Conservation (phyloP, 2,113 vertebrate species). For the Haliaeetus leucogaster region DNA sequence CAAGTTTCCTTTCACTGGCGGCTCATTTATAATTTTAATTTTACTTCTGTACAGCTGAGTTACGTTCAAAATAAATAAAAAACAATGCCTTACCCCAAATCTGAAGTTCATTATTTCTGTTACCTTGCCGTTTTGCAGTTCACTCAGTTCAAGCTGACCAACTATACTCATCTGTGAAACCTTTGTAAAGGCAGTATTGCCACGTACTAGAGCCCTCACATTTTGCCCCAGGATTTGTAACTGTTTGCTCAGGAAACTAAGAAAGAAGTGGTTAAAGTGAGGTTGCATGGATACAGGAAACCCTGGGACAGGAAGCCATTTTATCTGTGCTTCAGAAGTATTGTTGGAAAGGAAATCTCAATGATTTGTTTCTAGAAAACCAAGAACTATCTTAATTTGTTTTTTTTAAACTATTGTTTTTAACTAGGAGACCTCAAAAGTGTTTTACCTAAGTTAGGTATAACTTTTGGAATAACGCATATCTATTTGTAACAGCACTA, state of each 20-base stretch:
- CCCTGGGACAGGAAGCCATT: slow-evolving; percentile 75
- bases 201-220: background rate
- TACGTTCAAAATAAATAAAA: slow-evolving; percentile 36
- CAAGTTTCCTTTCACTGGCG: background rate
- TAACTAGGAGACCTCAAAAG: background rate
- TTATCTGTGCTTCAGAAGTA: slow-evolving; percentile 76
- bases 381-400: background rate
- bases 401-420: background rate
- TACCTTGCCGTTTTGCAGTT: background rate
- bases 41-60: background rate
- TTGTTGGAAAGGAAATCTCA: slow-evolving; percentile 74
- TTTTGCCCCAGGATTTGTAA: slow-evolving; percentile 28
- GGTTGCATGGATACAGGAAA: slow-evolving; percentile 87
- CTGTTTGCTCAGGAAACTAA: slow-evolving; percentile 73
- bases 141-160: background rate
- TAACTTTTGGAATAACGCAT: background rate
- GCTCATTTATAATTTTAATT: background rate
- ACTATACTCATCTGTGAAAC: background rate
- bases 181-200: background rate
- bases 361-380: slow-evolving; percentile 62
- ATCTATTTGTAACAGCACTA: background rate
- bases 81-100: slow-evolving; percentile 71
- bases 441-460: background rate
- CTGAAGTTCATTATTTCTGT: slow-evolving; percentile 50
- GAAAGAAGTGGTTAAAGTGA: slow-evolving; percentile 63